Conservation (phyloP, 1,140 invertebrate genomes). For the Halotydeus destructor region DNA sequence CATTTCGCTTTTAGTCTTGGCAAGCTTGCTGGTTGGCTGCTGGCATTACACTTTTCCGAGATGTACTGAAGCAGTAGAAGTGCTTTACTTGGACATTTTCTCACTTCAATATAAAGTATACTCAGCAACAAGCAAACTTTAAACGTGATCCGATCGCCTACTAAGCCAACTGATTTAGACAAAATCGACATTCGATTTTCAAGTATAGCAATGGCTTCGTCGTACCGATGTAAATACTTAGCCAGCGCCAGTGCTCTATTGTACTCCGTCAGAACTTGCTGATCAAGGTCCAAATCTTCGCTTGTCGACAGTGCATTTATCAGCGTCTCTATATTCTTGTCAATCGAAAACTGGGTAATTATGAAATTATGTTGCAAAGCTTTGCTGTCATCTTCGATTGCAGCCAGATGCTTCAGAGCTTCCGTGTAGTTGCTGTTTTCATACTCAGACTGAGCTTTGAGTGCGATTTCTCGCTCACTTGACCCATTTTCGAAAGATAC, state of each 20-base stretch:
- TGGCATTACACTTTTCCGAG: neutral
- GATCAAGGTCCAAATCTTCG: slow-evolving; percentile 4
- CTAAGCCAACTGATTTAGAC: neutral
- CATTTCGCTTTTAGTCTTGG: slow-evolving; percentile 4
- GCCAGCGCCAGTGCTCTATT: slow-evolving; percentile 2
- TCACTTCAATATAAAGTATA: neutral
- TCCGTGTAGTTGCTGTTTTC: slow-evolving; percentile 1
- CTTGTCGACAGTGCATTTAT: neutral
- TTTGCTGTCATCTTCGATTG: neutral
- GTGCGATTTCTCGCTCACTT: slow-evolving; percentile 2
- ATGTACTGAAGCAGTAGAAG: neutral
- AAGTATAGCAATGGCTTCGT: slow-evolving; percentile 4
- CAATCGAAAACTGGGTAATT: slow-evolving; percentile 3
- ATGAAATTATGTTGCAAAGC: slow-evolving; percentile 4
- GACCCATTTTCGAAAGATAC: slow-evolving; percentile 3
- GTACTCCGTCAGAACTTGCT: slow-evolving; percentile 4
- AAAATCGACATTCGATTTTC: neutral
- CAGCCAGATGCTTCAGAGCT: neutral
- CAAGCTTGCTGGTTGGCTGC: neutral
- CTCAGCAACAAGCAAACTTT: neutral
- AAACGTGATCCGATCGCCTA: neutral
- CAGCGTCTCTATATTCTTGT: neutral
- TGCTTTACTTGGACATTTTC: neutral
- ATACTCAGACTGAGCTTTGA: neutral
- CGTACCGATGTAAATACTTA: neutral